phyloP scores from a whole-genome alignment of 1,140 invertebrate genomes.

The Aphelenchoides fujianensis region DNA sequence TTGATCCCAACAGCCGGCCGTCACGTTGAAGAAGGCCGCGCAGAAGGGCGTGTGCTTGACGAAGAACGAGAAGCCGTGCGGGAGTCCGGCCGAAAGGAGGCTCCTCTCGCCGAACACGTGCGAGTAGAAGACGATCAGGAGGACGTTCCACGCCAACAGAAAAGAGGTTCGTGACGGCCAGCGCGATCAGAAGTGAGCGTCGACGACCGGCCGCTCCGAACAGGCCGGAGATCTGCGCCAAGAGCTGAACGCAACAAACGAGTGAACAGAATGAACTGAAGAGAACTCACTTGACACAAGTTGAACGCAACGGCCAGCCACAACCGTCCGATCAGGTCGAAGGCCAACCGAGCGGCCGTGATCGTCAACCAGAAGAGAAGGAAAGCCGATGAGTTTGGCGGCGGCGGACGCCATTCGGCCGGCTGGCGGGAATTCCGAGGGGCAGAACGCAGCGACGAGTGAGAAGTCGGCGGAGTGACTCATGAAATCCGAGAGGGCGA shows the following conservation, averaged over 20 bases:
- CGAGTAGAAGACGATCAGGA: conserved; percentile 34
- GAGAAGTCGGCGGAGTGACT: background rate
- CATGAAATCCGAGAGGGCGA: too few species aligned
- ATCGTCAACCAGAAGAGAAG: conserved; percentile 38
- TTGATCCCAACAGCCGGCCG: conserved; percentile 32
- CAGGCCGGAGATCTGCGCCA: conserved; percentile 35
- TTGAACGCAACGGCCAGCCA: conserved; percentile 47
- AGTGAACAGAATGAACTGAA: background rate
- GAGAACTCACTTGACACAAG: conserved; percentile 45
- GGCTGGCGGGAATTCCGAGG: too few species aligned
- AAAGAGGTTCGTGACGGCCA: conserved; percentile 25
- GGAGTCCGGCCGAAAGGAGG: conserved; percentile 39
- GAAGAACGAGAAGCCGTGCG: conserved; percentile 47
- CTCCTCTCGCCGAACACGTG: conserved; percentile 20
- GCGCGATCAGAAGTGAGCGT: conserved; percentile 22
- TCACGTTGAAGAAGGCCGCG: conserved; percentile 45
- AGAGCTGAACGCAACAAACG: conserved; percentile 24
- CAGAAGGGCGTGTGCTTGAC: conserved; percentile 43
- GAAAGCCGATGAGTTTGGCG: conserved; percentile 5
- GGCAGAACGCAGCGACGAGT: background rate
- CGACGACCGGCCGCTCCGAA: conserved; percentile 37
- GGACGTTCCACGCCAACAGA: conserved; percentile 35
- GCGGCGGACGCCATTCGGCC: too few species aligned
- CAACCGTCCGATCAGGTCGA: conserved; percentile 45
- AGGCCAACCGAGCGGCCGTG: conserved; percentile 38